phyloP scores from a whole-genome alignment of 2,888 invertebrate species.

The Chironomus tentans region DNA sequence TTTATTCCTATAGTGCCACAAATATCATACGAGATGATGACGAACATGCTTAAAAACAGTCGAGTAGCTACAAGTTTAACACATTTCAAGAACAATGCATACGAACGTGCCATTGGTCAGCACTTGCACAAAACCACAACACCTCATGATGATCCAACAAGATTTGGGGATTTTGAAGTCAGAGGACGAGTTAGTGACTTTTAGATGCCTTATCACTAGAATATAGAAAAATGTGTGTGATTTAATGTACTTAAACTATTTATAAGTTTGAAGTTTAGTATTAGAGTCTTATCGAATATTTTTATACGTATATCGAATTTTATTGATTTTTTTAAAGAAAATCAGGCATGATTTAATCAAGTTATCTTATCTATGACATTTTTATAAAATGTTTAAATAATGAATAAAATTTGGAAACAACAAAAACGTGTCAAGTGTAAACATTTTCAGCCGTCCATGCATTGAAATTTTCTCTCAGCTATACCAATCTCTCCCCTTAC shows the following conservation, averaged over 20 bases:
- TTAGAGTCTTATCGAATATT: background rate
- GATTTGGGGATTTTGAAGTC: constrained; percentile 13
- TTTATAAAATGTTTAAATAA: background rate
- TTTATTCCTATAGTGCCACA: background rate
- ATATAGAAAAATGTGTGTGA: background rate
- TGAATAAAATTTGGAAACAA: no score
- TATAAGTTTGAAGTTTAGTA: no score
- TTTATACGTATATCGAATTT: background rate
- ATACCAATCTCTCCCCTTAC: background rate
- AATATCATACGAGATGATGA: background rate
- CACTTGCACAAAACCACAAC: background rate
- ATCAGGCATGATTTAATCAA: background rate
- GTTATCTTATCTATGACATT: background rate
- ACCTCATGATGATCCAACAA: background rate
- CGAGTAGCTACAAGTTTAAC: background rate
- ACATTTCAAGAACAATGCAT: background rate
- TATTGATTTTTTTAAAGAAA: background rate
- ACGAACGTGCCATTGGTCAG: constrained; percentile 13
- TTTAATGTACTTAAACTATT: background rate
- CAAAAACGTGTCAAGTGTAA: no score
- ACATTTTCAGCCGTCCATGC: background rate
- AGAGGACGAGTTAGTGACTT: background rate
- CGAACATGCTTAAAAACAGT: background rate
- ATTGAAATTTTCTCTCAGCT: background rate
- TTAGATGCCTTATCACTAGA: background rate